Base-by-base conservation (phyloP, 1,140 invertebrate species). In the Helicoverpa zea region DNA sequence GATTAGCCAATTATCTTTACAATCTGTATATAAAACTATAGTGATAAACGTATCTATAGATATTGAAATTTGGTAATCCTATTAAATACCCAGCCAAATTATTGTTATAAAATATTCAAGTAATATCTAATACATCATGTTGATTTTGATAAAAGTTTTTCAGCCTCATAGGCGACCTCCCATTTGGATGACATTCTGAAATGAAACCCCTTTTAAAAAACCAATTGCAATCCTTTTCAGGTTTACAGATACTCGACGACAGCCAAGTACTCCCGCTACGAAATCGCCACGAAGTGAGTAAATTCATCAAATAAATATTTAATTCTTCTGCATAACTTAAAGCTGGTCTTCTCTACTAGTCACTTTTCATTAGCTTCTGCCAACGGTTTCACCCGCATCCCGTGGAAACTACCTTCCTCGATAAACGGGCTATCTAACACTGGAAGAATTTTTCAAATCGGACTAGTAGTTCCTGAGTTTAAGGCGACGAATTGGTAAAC, bases 231-330 rank as follows among this genome's bases (percentile, higher is more conserved):
- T 78, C 52, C 77, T 84, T 93, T 95, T 59, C 86, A 97, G 96
- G 95, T 96, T 5, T 97, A 96, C 84, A 94, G 97, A 70, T 96
- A 97, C 87, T 97, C 97, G 11, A 96, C 94, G 4, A 92, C 95
- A 4, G 96, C 96, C n/a, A 92, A 92, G 80, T 97, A 95, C 84
- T 92, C 95, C 47, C 92, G 97, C 3, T 96, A 96, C 74, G 89
- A 96, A 81, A 94, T 96, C 18, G 85, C 89, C n/a, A 92, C 89
- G 43, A 84, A 91, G 95, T 96, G 85, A 95, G 94, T 90, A 61
- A 10, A n/a, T n/a, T n/a, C n/a, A n/a, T 23, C 23, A 64, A 7
- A 35, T 35, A 14, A 13, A 13, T 63, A n/a, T n/a, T 43, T 29
- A 35, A 35, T 35, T 2, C 35, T 35, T 35, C 7, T 35, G 35